These are phyloP conservation scores for Tipula vernalis DNA, from an alignment of 2,888 invertebrate species.

Conservation along the genomic window DNA sequence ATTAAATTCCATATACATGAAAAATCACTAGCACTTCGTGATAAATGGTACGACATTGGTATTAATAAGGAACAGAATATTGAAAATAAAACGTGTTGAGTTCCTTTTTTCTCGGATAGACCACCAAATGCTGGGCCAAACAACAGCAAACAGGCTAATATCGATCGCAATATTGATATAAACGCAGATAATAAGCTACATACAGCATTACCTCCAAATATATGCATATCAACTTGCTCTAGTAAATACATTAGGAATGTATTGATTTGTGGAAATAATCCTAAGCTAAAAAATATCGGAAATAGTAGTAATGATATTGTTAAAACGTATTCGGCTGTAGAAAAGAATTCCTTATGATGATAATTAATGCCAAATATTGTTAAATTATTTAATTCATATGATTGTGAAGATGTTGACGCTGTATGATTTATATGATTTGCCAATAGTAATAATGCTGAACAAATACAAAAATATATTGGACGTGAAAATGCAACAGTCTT, in stretches of 20 bases:
- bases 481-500: constrained; percentile 86
- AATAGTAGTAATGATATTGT: constrained; percentile 75
- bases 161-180: constrained; percentile 68
- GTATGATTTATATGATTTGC: constrained; percentile 33
- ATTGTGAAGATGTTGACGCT: not conserved
- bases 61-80: constrained; percentile 86
- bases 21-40: constrained; percentile 85
- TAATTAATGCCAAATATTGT: not conserved
- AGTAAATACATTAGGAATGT: constrained; percentile 93
- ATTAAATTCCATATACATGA: constrained; percentile 77
- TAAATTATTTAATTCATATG: constrained; percentile 20
- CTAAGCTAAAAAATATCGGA: constrained; percentile 88
- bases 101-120: constrained; percentile 66
- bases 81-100: constrained; percentile 87
- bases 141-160: constrained; percentile 63
- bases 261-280: constrained; percentile 92
- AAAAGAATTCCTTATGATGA: constrained; percentile 17
- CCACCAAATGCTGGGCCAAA: constrained; percentile 84
- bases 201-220: constrained; percentile 81
- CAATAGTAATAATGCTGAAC: constrained; percentile 44
- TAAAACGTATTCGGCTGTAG: constrained; percentile 35
- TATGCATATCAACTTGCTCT: constrained; percentile 87
- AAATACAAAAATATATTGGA: constrained; percentile 85
- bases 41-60: constrained; percentile 82
- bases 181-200: constrained; percentile 73